These are phyloP conservation scores for Caenorhabditis briggsae DNA, from an alignment of 1,140 invertebrate genomes.

Conservation along the genomic window DNA sequence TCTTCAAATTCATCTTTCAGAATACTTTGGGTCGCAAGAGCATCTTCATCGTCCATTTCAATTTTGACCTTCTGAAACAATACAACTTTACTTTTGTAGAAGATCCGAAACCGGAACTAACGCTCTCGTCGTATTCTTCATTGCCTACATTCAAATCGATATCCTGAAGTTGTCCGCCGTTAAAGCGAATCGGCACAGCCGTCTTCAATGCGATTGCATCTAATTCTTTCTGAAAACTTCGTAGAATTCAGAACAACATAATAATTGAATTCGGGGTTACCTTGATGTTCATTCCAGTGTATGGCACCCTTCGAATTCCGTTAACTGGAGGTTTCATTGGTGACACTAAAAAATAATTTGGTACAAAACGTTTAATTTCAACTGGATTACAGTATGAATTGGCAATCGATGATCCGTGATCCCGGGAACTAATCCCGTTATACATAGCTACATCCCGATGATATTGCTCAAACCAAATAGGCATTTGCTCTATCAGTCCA, in stretches of 20 bases:
- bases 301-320: background rate
- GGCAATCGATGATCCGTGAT: background rate
- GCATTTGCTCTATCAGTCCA: constrained; percentile 12
- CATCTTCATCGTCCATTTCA: constrained; percentile 50
- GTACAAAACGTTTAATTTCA: background rate
- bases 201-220: constrained; percentile 11
- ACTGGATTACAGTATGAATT: background rate
- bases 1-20: constrained; percentile 31
- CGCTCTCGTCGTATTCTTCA: constrained; percentile 25
- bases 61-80: constrained; percentile 34
- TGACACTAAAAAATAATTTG: background rate
- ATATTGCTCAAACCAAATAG: constrained; percentile 51
- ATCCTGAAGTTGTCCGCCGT: constrained; percentile 33
- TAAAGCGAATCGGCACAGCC: constrained; percentile 40
- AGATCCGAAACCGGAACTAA: background rate
- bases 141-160: background rate
- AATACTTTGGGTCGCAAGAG: constrained; percentile 38
- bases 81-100: too few relatives aligned
- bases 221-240: constrained; percentile 32
- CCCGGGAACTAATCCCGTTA: background rate
- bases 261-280: background rate
- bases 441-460: background rate
- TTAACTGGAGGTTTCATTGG: background rate
- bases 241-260: background rate
- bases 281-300: constrained; percentile 22